These are phyloP conservation scores for Epirrhoe alternata DNA, from an alignment of 2,888 invertebrate genomes.

Conservation along the genomic window DNA sequence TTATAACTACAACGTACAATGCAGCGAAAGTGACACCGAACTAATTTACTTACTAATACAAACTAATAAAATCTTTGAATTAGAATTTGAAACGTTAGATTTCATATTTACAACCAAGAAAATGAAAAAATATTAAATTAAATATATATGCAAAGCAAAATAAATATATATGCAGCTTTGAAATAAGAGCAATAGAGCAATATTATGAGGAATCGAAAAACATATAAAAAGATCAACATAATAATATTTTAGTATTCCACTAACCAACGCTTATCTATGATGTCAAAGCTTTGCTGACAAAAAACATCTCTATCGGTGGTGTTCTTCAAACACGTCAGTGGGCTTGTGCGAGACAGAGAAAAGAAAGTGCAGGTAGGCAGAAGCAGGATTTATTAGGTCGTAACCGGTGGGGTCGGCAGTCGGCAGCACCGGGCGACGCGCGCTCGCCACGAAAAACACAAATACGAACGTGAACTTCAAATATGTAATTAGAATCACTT, in stretches of 20 bases:
- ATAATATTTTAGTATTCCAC: too few species aligned
- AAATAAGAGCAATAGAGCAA: background rate
- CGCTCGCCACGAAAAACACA: slow-evolving; percentile 48
- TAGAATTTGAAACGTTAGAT: background rate
- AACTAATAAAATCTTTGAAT: background rate
- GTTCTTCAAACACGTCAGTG: slow-evolving; percentile 62
- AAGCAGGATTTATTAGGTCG: slow-evolving; percentile 82
- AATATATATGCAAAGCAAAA: too few species aligned
- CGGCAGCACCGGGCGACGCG: slow-evolving; percentile 68
- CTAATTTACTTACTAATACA: slow-evolving; percentile 13
- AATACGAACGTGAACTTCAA: slow-evolving; percentile 18
- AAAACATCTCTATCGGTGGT: slow-evolving; percentile 61
- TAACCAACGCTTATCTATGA: slow-evolving; percentile 42
- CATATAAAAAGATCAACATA: slow-evolving; percentile 3
- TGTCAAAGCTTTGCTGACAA: slow-evolving; percentile 54
- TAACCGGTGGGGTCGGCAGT: slow-evolving; percentile 69
- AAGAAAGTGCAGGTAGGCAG: slow-evolving; percentile 82
- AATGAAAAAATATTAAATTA: too few species aligned
- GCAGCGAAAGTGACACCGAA: slow-evolving; percentile 34
- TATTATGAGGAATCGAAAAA: background rate
- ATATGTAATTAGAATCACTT: slow-evolving; percentile 23
- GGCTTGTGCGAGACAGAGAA: slow-evolving; percentile 76
- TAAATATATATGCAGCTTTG: too few species aligned
- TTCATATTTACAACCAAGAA: background rate
- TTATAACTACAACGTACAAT: slow-evolving; percentile 38